Conservation (phyloP, 2,888 invertebrate genomes). For the Nomada fabriciana region DNA sequence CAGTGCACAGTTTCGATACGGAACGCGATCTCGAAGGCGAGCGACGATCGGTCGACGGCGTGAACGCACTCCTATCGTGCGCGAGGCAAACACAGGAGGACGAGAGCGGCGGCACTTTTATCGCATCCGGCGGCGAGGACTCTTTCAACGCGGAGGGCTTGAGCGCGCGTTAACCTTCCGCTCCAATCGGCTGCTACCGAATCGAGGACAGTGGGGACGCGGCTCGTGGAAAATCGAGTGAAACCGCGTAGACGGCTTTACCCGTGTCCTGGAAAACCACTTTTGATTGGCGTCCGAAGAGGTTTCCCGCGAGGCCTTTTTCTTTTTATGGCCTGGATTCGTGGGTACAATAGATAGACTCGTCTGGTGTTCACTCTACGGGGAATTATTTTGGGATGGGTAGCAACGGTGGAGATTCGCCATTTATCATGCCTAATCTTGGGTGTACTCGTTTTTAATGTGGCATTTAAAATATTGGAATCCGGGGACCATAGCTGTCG, state of each 20-base stretch:
- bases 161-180: constrained; percentile 46
- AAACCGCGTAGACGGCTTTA: constrained; percentile 12
- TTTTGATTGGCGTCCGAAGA: background rate
- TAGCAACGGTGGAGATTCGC: no score
- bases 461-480: no score
- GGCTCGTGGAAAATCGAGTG: constrained; percentile 40
- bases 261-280: constrained; percentile 3
- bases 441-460: no score
- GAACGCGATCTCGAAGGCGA: constrained; percentile 33
- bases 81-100: constrained; percentile 31
- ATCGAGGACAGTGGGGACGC: constrained; percentile 47
- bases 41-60: constrained; percentile 40
- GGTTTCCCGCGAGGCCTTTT: background rate
- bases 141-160: constrained; percentile 60
- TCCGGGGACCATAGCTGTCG: no score
- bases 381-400: no score
- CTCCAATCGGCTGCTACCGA: constrained; percentile 60
- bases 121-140: constrained; percentile 73
- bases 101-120: constrained; percentile 63
- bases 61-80: constrained; percentile 67
- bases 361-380: no score
- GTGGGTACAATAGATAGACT: no score
- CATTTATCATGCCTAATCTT: no score
- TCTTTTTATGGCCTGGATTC: background rate
- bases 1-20: constrained; percentile 14